These are phyloP conservation scores for Poeciliopsis gracilis DNA, from an alignment of 2,797 vertebrate species.

Conservation along the genomic window DNA sequence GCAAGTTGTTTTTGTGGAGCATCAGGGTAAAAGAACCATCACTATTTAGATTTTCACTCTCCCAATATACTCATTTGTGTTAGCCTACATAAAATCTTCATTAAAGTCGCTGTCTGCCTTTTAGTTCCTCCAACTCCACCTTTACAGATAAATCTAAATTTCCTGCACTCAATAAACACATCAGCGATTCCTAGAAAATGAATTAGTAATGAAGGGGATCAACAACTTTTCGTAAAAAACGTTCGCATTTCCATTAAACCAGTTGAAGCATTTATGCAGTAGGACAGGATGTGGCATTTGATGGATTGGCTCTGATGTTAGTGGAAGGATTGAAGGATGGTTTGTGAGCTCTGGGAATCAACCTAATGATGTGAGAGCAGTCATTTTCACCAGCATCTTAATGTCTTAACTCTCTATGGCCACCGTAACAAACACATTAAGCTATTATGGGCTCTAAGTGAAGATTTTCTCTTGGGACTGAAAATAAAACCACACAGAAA, in stretches of 20 bases:
- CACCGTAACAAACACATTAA: conserved; percentile 62
- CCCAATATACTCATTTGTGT: background rate
- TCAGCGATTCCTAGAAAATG: background rate
- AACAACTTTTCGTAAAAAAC: background rate
- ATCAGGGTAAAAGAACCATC: background rate
- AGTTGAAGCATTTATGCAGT: conserved; percentile 10
- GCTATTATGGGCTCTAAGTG: conserved; percentile 54
- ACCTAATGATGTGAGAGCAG: conserved; percentile 61
- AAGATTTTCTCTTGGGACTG: conserved; percentile 45
- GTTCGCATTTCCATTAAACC: conserved; percentile 23
- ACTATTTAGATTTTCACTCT: background rate
- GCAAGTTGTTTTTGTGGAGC: background rate
- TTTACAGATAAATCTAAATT: conserved; percentile 18
- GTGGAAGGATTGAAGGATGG: conserved; percentile 10
- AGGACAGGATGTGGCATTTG: conserved; percentile 1
- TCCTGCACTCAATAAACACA: background rate
- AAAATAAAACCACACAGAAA: conserved; percentile 21
- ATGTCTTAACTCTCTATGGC: conserved; percentile 55
- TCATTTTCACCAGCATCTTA: conserved; percentile 53
- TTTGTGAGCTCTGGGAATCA: conserved; percentile 38
- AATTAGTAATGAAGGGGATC: conserved; percentile 14
- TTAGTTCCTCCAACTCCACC: conserved; percentile 10
- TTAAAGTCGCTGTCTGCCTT: background rate
- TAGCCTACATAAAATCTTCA: background rate
- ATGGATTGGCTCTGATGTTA: conserved; percentile 32